Evolutionary conservation across 2,888 invertebrate species (phyloP), one percentile per base, ranked within the genome.

Genomic region (Drosophila paranaensis): DNA sequence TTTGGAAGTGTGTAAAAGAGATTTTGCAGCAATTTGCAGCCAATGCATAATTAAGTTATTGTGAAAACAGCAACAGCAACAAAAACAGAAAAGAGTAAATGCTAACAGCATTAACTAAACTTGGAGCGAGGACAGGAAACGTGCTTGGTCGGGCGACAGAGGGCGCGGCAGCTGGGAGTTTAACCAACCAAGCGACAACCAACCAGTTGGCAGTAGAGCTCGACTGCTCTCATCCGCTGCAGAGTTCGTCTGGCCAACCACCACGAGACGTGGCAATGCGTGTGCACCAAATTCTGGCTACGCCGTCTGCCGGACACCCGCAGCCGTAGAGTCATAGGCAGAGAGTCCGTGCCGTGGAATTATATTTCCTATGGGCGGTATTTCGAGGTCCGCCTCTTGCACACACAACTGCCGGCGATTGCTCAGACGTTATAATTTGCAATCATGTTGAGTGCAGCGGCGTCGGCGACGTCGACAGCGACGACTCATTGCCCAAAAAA

Each of bases 321-420:
- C 51, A 39, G 35, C 35, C 37, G 45, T 16, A 43, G 58, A 43
- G 58, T 45, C 20, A 37, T 53, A 39, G 35, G 11, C 27, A 51
- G 53, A 58, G 40, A 25, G 40, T n/a, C 55, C 61, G 51, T 77
- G 67, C 77, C 87, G 74, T 81, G 71, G 79, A 89, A 82, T 89
- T 87, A 87, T 87, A 87, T 87, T 87, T 87, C 87, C 90, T 90
- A 88, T 87, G 88, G 87, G 87, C 90, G 87, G 79, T 73, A 76
- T 88, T 83, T 81, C 60, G 73, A 74, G 76, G 62, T 68, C 65
- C 89, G 88, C 89, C 88, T 80, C 53, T 68, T 67, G 55, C 50
- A 58, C 64, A 71, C 60, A 67, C 56, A 79, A 70, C 70, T 72
- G 74, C 71, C 81, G 77, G 74, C 85, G 79, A 82, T 82, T 87